These are phyloP conservation scores for Boleophthalmus pectinirostris DNA, from an alignment of 2,113 vertebrate genomes.

Conservation along the genomic window DNA sequence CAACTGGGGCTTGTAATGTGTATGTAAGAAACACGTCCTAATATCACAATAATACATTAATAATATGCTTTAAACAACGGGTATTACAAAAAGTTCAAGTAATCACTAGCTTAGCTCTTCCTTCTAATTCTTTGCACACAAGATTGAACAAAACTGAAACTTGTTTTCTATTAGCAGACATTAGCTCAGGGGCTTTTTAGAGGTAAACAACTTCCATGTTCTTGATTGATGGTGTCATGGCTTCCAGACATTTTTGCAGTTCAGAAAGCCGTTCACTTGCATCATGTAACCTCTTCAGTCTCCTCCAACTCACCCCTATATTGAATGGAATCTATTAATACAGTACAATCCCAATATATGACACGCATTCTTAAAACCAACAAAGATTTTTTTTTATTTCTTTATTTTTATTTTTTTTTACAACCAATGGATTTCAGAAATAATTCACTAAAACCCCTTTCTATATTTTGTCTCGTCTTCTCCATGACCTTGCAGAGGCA, in stretches of 20 bases:
- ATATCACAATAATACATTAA: neutral
- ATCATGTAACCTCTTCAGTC: conserved; percentile 41
- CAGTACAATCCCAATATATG: neutral
- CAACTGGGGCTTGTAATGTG: neutral
- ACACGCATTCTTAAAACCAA: neutral
- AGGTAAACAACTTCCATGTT: conserved; percentile 63
- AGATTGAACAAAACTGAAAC: neutral
- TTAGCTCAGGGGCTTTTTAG: conserved; percentile 44
- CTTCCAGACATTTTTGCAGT: conserved; percentile 70
- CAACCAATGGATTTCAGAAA: neutral
- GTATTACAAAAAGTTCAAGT: neutral
- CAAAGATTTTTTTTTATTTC: neutral
- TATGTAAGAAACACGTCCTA: neutral
- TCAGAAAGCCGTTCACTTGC: conserved; percentile 61
- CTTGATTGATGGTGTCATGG: conserved; percentile 69
- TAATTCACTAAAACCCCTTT: neutral
- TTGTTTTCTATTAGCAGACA: conserved; percentile 5
- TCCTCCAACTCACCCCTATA: neutral
- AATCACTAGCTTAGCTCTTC: neutral
- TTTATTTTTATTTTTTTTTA: too few species aligned
- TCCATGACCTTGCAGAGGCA: neutral
- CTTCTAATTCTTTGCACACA: neutral
- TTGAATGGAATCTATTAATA: neutral
- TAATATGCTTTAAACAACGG: neutral
- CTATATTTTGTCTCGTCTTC: conserved; percentile 3